Evolutionary conservation across 1,140 invertebrate species (phyloP).

Genomic region (Zaprionus nigranus): DNA sequence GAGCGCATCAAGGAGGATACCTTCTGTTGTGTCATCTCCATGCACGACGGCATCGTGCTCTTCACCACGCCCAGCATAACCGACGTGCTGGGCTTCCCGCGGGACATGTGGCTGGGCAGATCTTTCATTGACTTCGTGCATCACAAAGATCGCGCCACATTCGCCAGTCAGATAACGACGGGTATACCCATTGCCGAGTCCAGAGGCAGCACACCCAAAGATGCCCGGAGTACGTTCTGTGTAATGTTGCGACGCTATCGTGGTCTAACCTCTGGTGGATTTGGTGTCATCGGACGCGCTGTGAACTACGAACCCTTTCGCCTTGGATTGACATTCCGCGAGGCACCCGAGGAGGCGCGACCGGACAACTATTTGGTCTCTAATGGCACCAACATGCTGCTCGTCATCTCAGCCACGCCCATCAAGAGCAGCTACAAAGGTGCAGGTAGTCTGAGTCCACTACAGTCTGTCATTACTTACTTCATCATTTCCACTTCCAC

Average conservation of each 20-base stretch:
- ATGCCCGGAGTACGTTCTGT: conserved; percentile 70
- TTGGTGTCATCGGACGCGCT: conserved; percentile 87
- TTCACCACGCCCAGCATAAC: conserved; percentile 90
- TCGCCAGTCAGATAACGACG: conserved; percentile 87
- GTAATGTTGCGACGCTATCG: conserved; percentile 85
- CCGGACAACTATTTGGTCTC: conserved; percentile 70
- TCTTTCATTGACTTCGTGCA: conserved; percentile 95
- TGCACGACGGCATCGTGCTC: conserved; percentile 92
- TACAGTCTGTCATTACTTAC: neutral
- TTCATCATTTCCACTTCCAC: neutral
- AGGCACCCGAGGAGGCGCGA: conserved; percentile 85
- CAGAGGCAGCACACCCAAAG: conserved; percentile 65
- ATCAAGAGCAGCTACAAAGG: conserved; percentile 90
- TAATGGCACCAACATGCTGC: conserved; percentile 86
- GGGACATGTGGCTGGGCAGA: conserved; percentile 93
- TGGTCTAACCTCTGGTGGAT: conserved; percentile 86
- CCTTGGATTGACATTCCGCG: conserved; percentile 89
- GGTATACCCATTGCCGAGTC: conserved; percentile 85
- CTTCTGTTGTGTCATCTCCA: conserved; percentile 92
- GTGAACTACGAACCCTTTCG: conserved; percentile 90
- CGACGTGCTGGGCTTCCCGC: conserved; percentile 90
- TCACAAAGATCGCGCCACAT: conserved; percentile 88
- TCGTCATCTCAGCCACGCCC: conserved; percentile 90
- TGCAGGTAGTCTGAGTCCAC: too few species aligned
- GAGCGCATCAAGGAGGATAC: conserved; percentile 86